Evolutionary conservation across 2,113 vertebrate genomes (phyloP).

Genomic region (Laterallus jamaicensis): DNA sequence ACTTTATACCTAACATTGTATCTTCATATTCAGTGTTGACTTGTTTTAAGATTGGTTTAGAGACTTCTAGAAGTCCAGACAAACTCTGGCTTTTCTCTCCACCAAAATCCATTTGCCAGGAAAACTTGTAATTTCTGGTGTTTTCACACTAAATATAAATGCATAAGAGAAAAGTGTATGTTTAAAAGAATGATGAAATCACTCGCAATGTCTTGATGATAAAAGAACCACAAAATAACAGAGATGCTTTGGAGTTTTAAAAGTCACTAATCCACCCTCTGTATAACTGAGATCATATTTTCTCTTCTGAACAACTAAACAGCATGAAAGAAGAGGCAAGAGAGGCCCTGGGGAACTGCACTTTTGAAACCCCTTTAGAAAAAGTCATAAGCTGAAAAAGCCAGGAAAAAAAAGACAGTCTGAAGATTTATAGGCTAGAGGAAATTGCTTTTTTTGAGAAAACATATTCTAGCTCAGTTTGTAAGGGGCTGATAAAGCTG

Average conservation of each 20-base stretch:
- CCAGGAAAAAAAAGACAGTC: neutral
- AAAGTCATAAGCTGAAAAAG: conserved; percentile 17
- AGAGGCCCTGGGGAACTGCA: neutral
- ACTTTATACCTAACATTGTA: neutral
- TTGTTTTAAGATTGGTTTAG: neutral
- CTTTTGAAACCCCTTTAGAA: conserved; percentile 10
- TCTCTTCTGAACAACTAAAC: neutral
- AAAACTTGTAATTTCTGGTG: neutral
- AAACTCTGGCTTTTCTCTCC: neutral
- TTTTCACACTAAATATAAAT: neutral
- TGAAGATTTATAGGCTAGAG: neutral
- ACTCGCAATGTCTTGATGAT: neutral
- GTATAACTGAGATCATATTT: neutral
- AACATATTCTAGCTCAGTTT: conserved; percentile 21
- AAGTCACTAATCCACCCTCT: neutral
- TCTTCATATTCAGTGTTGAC: neutral
- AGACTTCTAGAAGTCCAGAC: neutral
- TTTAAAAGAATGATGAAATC: neutral
- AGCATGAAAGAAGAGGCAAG: neutral
- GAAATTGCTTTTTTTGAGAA: conserved; percentile 21
- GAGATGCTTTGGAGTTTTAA: neutral
- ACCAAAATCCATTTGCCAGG: neutral
- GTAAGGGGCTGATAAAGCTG: conserved; percentile 1
- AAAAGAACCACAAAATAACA: neutral
- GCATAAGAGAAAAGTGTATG: neutral